A percentile compares a stretch with the other conserved stretches of the same genome.
phyloP scores from a whole-genome alignment of 2,888 invertebrate species.

The Mechanitis mazaeus region DNA sequence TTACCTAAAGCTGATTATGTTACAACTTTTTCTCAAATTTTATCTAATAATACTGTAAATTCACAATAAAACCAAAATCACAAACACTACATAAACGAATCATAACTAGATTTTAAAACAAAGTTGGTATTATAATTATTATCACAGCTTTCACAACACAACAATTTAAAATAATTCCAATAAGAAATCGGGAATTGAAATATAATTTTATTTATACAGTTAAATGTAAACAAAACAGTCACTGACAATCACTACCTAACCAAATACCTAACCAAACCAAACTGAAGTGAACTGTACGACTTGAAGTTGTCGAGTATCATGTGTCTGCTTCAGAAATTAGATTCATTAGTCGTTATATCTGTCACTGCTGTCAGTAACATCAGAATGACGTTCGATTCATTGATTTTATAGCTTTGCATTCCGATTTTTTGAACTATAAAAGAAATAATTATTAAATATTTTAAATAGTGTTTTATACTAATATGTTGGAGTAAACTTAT shows the following conservation, averaged over 20 bases:
- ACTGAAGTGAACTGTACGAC: conserved; percentile 22
- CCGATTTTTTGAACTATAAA: not conserved
- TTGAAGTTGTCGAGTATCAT: not conserved
- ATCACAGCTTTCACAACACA: conserved; percentile 46
- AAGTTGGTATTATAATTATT: conserved; percentile 33
- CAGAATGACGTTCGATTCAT: not conserved
- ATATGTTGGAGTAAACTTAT: too few relatives aligned
- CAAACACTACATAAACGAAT: conserved; percentile 16
- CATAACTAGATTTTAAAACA: conserved; percentile 10
- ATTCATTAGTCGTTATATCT: not conserved
- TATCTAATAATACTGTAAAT: not conserved
- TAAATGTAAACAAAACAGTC: conserved; percentile 38
- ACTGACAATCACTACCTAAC: conserved; percentile 30
- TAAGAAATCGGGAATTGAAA: too few relatives aligned
- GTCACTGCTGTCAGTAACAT: not conserved
- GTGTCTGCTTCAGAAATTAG: too few relatives aligned
- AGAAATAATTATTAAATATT: too few relatives aligned
- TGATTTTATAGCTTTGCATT: not conserved
- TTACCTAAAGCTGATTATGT: conserved; percentile 21
- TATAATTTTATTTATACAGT: conserved; percentile 18
- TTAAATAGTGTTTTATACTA: too few relatives aligned
- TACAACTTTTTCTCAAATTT: not conserved
- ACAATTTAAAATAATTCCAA: too few relatives aligned
- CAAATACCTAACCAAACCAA: conserved; percentile 35
- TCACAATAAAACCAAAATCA: conserved; percentile 24